Base-by-base conservation (phyloP, 37 sponge, comb jelly and placozoan genomes). In the Agelas oroides region DNA sequence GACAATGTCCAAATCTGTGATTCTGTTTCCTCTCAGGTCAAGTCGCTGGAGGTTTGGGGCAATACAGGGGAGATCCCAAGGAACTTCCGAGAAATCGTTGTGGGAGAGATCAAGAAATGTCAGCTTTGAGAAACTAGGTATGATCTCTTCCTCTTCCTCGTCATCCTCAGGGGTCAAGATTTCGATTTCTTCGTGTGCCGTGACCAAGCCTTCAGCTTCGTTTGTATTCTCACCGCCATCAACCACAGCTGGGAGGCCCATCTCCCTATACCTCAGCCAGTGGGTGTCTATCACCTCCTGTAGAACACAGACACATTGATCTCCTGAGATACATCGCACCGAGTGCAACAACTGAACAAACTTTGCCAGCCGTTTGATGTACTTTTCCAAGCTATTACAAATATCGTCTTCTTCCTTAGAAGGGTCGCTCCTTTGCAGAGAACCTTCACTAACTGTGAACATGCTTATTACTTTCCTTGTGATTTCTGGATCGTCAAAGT, bases 31-130 rank as follows among this genome's bases (percentile, higher is more conserved):
- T 16, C 70, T 68, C 31, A 92, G 18, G 41, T 89, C 68, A 8
- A 95, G 55, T 69, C 82, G 78, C 38, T 79, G 25, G 18, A 95
- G 95, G 33, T 85, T 41, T 53, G 95, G 93, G 5, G 87, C 89
- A 14, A 95, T 39, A 57, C 95, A 95, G 35, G 87, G 76, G 21
- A 95, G 79, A 46, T 89, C 87, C 77, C 77, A 79, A 0, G 95
- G 95, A 23, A 95, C 2, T 33, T 59, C 53, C 16, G 52, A 67
- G 68, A 95, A 91, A 19, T 38, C 25, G 76, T 95, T 95, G 54
- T 80, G 46, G 18, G 93, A 86, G 14, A 95, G 66, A 33, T 95
- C 86, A 25, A 95, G 80, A 15, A 73, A 18, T 25, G 73, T 68
- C 57, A 94, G 59, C 1, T 80, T 37, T 28, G 37, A 35, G 31